Base-by-base conservation (phyloP, 53 echinoderm and acorn worm species). In the Holothuria scabra region DNA sequence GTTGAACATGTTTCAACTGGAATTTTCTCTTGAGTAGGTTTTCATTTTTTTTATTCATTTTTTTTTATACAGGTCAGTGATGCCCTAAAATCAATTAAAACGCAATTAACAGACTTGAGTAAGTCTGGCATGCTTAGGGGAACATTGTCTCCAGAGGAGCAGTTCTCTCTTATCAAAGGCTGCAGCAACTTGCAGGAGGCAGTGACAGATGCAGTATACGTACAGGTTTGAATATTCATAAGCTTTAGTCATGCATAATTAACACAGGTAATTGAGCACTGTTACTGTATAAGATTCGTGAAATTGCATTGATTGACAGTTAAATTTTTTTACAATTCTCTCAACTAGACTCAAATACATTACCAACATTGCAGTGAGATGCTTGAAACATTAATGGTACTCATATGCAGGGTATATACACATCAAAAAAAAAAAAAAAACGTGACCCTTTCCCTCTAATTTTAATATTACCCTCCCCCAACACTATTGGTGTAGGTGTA, bases 81-180 rank as follows among this genome's bases (percentile, higher is more conserved):
- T 59, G 97, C 97, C 21, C 26, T 94, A 60, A 69, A 38, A 24
- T 80, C 87, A 59, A 94, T 97, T 67, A 63, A 90, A 62, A 62
- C 49, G 2, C 90, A 89, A 78, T 61, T 97, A 16, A 28, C 67
- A 6, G 91, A 90, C 58, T 79, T 94, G 35, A 48, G 91, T 13
- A 84, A 92, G 68, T 82, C 90, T 30, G 94, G 89, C 2, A 80
- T 92, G 61, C 80, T 97, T 24, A 66, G 92, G 68, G 97, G 97
- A 16, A 46, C 86, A 25, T 84, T 94, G 69, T 81, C 89, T 13
- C 78, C 89, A 10, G 92, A 92, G 48, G 89, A 92, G 57, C 97
- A 97, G 81, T 92, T 85, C 87, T 86, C 88, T 10, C 91, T 92
- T 22, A 91, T 97, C 63, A 85, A 82, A 25, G 94, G 91, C 10